phyloP scores from a whole-genome alignment of 2,797 vertebrate species.

The Xenentodon cancila region DNA sequence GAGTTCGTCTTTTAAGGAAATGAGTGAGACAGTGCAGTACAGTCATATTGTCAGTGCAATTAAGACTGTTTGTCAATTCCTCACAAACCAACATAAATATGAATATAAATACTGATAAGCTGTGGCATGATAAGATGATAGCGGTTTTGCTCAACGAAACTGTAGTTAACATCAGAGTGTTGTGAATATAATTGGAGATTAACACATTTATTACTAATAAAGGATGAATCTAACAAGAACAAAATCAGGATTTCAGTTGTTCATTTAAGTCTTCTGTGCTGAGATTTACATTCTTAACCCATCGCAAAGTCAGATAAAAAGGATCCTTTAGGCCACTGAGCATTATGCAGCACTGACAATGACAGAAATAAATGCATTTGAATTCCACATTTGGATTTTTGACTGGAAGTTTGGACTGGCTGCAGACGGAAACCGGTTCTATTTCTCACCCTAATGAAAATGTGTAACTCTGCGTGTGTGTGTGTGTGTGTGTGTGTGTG shows the following conservation, averaged over 20 bases:
- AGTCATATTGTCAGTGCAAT: too few species aligned
- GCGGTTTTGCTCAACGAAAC: too few species aligned
- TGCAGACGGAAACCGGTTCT: slow-evolving; percentile 15
- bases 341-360: slow-evolving; percentile 24
- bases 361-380: slow-evolving; percentile 32
- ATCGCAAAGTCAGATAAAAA: slow-evolving; percentile 32
- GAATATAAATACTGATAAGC: too few species aligned
- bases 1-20: too few species aligned
- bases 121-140: too few species aligned
- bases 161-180: too few species aligned
- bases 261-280: background rate
- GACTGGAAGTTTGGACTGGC: slow-evolving; percentile 34
- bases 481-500: slow-evolving; percentile 9
- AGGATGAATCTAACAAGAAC: slow-evolving; percentile 31
- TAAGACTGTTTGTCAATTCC: too few species aligned
- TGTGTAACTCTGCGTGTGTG: too few species aligned
- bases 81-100: too few species aligned
- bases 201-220: slow-evolving; percentile 20
- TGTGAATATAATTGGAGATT: background rate
- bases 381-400: slow-evolving; percentile 47
- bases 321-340: slow-evolving; percentile 19
- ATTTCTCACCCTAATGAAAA: slow-evolving; percentile 23
- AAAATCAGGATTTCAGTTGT: slow-evolving; percentile 25
- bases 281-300: background rate
- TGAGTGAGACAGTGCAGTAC: too few species aligned